phyloP scores from a whole-genome alignment of 1,140 invertebrate species.

The Lepidurus couesii region DNA sequence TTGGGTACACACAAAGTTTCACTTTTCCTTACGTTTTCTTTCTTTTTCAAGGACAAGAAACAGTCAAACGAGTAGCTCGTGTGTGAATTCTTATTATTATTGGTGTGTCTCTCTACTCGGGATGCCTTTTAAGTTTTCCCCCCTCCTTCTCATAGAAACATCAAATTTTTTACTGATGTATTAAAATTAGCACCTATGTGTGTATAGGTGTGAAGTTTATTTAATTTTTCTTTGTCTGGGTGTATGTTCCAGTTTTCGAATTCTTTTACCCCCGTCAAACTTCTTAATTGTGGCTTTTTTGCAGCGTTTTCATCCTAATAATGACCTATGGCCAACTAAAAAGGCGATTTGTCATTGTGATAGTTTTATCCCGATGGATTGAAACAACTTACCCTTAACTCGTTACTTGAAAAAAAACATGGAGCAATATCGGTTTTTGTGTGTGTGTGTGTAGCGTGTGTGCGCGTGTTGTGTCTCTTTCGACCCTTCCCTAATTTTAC shows the following conservation, averaged over 20 bases:
- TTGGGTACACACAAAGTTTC: neutral
- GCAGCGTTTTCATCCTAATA: constrained; percentile 18
- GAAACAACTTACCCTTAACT: neutral
- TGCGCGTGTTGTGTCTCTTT: constrained; percentile 25
- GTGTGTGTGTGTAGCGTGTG: constrained; percentile 26
- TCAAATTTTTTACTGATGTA: neutral
- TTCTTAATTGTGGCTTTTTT: constrained; percentile 5
- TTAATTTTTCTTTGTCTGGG: constrained; percentile 5
- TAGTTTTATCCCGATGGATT: constrained; percentile 19
- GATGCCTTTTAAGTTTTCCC: neutral
- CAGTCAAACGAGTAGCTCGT: neutral
- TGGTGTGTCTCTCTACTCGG: neutral
- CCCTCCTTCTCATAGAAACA: neutral
- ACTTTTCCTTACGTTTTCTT: neutral
- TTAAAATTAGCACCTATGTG: neutral
- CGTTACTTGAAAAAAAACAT: neutral
- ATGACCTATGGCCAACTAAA: neutral
- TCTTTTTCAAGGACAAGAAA: neutral
- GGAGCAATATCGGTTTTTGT: neutral
- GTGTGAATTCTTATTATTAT: neutral
- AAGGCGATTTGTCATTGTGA: neutral
- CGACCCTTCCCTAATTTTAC: constrained; percentile 3
- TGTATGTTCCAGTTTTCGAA: neutral
- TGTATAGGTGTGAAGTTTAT: neutral
- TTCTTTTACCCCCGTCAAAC: neutral